Base-by-base conservation (phyloP, 1,140 invertebrate genomes). In the Ceratitis capitata region DNA sequence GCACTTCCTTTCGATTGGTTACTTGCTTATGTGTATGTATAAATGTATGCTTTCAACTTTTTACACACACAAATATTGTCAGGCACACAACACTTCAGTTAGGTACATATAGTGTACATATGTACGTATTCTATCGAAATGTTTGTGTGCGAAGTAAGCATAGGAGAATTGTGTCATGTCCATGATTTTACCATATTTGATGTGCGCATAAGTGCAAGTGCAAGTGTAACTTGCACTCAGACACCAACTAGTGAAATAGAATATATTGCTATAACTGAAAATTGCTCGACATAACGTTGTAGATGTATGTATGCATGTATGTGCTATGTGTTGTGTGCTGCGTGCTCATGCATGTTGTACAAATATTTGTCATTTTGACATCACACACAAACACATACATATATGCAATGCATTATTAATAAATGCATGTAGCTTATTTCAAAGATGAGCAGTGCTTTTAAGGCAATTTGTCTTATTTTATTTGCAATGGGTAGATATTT, bases 1-100 rank as follows among this genome's bases (percentile, higher is more conserved):
- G 69, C 69, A 78, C 69, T 78, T 78, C 39, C 64, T 45, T 78
- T 78, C 69, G 69, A 78, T 78, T 78, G 69, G 39, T 39, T n/a
- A n/a, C n/a, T n/a, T n/a, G n/a, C n/a, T n/a, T n/a, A n/a, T n/a
- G n/a, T n/a, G n/a, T n/a, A n/a, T n/a, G n/a, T n/a, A n/a, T n/a
- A n/a, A n/a, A n/a, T 78, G 35, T 78, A 78, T 78, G 32, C 69
- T 78, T 26, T 39, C 42, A 26, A 26, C 7, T 39, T 78, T 42
- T 35, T 14, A 78, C 39, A 10, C 69, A 45, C n/a, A 19, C 61
- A 69, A 69, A 69, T 69, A 69, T 69, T 69, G 61, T 19, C 61
- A 69, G 35, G 39, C 32, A 6, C 26, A 32, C 32, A n/a, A n/a
- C n/a, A n/a, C n/a, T 69, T 35, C 12, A 39, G 2, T 23, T 39